phyloP scores from a whole-genome alignment of 2,888 invertebrate species.

The Minunthozetes semirufus region DNA sequence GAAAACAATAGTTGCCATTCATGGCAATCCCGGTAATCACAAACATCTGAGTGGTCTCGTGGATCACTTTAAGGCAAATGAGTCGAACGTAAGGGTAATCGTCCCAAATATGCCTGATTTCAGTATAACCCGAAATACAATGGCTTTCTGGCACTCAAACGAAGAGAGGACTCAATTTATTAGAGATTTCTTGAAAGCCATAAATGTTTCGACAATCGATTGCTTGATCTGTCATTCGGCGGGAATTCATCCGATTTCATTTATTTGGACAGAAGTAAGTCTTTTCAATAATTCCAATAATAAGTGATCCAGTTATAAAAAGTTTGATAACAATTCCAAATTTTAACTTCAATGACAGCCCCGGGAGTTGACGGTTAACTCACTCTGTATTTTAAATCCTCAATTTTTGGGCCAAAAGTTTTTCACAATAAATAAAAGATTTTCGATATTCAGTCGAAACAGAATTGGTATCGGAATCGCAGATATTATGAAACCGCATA shows the following conservation, averaged over 20 bases:
- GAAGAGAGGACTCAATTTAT: conserved; percentile 25
- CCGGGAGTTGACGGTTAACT: too few relatives aligned
- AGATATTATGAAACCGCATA: neutral
- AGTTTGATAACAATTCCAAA: too few relatives aligned
- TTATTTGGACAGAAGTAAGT: conserved; percentile 28
- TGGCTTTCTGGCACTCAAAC: conserved; percentile 33
- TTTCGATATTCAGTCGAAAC: neutral
- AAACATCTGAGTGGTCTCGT: neutral
- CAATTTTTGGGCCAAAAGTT: too few relatives aligned
- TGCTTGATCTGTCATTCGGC: conserved; percentile 34
- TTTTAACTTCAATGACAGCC: too few relatives aligned
- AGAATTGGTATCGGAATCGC: neutral
- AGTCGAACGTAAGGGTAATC: conserved; percentile 41
- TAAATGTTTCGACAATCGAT: conserved; percentile 23
- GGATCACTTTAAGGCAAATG: neutral
- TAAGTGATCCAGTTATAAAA: neutral
- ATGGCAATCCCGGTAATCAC: conserved; percentile 22
- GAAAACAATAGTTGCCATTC: conserved; percentile 20
- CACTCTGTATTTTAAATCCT: too few relatives aligned
- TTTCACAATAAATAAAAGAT: too few relatives aligned
- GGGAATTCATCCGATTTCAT: conserved; percentile 28
- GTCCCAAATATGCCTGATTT: conserved; percentile 35
- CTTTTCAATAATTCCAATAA: neutral
- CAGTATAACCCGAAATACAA: conserved; percentile 27
- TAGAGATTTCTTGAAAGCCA: conserved; percentile 11